These are phyloP conservation scores for Origma solitaria DNA, from an alignment of 2,113 vertebrate genomes.

Conservation along the genomic window DNA sequence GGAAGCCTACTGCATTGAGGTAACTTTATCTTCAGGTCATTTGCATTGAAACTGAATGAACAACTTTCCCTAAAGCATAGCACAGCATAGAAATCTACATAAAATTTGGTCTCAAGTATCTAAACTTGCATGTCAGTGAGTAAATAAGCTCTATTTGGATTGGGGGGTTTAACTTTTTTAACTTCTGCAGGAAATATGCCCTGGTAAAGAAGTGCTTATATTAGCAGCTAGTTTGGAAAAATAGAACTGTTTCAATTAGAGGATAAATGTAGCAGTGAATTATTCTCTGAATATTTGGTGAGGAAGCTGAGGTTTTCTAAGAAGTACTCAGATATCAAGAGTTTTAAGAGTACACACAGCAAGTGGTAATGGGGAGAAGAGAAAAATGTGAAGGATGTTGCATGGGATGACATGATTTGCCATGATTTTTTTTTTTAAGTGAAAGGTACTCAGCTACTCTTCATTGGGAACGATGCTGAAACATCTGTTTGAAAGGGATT, in stretches of 20 bases:
- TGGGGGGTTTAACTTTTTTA: background rate
- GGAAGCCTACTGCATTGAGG: background rate
- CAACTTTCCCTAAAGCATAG: background rate
- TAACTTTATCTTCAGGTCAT: conserved; percentile 1
- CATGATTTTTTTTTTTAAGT: background rate
- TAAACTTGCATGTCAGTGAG: background rate
- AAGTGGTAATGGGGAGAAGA: background rate
- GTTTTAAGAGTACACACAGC: background rate
- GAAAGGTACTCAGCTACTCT: background rate
- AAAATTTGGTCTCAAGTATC: background rate
- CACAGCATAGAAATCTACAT: background rate
- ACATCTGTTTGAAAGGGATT: background rate
- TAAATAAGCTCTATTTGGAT: background rate
- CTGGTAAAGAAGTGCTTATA: background rate
- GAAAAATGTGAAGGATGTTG: background rate
- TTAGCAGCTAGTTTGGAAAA: background rate
- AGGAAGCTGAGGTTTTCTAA: background rate
- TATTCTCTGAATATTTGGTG: background rate
- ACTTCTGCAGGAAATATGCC: background rate
- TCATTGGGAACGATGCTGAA: background rate
- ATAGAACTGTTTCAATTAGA: background rate
- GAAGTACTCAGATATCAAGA: background rate
- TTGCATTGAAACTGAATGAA: background rate
- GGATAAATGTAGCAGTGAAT: background rate
- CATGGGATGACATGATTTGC: background rate